These are phyloP conservation scores for Flexamia atlantica DNA, from an alignment of 2,888 invertebrate genomes.

Conservation along the genomic window DNA sequence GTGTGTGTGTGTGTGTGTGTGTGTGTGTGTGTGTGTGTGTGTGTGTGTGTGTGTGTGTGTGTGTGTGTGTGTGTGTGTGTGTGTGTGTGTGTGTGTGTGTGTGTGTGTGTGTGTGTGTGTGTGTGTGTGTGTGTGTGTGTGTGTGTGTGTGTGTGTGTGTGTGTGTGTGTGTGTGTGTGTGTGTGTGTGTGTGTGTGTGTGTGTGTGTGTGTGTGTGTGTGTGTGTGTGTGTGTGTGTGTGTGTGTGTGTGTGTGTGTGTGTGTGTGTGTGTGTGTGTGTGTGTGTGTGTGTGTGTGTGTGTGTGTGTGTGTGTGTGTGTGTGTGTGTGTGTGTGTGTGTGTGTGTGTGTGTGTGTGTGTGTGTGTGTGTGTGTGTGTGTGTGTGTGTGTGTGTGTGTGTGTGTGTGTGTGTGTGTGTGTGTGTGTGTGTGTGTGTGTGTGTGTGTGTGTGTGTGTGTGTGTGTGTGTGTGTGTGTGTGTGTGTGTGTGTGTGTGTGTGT, in stretches of 20 bases:
- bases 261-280: conserved; percentile 57
- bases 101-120: conserved; percentile 52
- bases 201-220: conserved; percentile 59
- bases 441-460: conserved; percentile 37
- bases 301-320: conserved; percentile 56
- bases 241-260: conserved; percentile 58
- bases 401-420: conserved; percentile 50
- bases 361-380: conserved; percentile 59
- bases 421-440: conserved; percentile 40
- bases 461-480: conserved; percentile 40
- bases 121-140: conserved; percentile 55
- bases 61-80: conserved; percentile 54
- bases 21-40: conserved; percentile 54
- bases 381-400: conserved; percentile 59
- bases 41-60: conserved; percentile 38
- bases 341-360: conserved; percentile 58
- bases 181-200: conserved; percentile 59
- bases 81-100: conserved; percentile 52
- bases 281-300: conserved; percentile 52
- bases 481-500: conserved; percentile 40
- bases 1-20: conserved; percentile 26
- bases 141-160: conserved; percentile 59
- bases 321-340: conserved; percentile 59
- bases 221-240: conserved; percentile 59
- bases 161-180: conserved; percentile 59